A percentile compares a stretch with the other conserved stretches of the same genome.
These are phyloP conservation scores for Eumacrocentrus americanus DNA, from an alignment of 2,888 invertebrate genomes.

Conservation along the genomic window DNA sequence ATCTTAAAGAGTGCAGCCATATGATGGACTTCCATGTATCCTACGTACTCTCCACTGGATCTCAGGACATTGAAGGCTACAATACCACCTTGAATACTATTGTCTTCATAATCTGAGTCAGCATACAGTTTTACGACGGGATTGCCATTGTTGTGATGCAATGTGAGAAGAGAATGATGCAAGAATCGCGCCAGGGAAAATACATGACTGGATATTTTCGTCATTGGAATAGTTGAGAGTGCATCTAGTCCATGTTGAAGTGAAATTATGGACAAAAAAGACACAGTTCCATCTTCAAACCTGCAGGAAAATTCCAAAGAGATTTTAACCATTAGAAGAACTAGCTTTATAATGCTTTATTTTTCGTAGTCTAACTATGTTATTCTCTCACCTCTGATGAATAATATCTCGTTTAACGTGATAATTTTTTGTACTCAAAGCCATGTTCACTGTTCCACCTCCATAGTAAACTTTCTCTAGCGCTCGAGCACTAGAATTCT, in stretches of 20 bases:
- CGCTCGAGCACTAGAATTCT: conserved; percentile 67
- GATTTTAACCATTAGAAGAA: too few relatives aligned
- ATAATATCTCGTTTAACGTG: conserved; percentile 74
- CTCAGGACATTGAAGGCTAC: conserved; percentile 88
- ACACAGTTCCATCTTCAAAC: conserved; percentile 93
- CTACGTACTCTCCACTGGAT: conserved; percentile 79
- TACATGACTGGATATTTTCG: conserved; percentile 74
- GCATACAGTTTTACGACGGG: conserved; percentile 76
- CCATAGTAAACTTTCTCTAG: conserved; percentile 83
- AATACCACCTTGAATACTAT: conserved; percentile 77
- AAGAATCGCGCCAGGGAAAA: conserved; percentile 78
- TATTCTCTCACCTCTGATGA: conserved; percentile 71
- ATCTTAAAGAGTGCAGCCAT: conserved; percentile 87
- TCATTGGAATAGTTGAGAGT: conserved; percentile 67
- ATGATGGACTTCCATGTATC: conserved; percentile 89
- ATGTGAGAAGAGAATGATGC: conserved; percentile 67
- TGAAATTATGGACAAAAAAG: conserved; percentile 84
- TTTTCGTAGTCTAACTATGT: too few relatives aligned
- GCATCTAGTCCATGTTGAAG: conserved; percentile 84
- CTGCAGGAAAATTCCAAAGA: too few relatives aligned
- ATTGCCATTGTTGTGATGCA: conserved; percentile 76
- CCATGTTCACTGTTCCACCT: conserved; percentile 91
- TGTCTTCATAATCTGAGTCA: conserved; percentile 72
- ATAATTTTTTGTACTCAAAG: conserved; percentile 73
- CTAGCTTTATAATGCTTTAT: too few relatives aligned